Percentiles rank a stretch among this genome's conserved stretches.
Conservation (phyloP, 2,797 vertebrate genomes). For the Phrynocephalus vlangalii region DNA sequence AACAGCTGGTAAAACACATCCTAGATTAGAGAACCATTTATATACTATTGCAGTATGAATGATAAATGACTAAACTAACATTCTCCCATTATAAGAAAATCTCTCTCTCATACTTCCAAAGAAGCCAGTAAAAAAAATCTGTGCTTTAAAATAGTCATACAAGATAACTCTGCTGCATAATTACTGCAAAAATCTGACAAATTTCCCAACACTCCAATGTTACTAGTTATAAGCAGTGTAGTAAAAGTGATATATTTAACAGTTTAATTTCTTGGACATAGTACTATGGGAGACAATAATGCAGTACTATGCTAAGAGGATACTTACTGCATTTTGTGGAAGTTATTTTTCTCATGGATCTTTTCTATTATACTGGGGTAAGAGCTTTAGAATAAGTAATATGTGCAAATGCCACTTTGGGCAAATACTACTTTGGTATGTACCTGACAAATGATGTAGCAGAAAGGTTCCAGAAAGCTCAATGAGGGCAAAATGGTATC, state of each 20-base stretch:
- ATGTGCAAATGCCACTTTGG: neutral
- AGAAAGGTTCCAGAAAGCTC: neutral
- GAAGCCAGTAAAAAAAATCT: conserved; percentile 33
- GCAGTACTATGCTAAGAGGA: neutral
- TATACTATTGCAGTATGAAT: conserved; percentile 45
- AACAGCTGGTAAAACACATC: conserved; percentile 38
- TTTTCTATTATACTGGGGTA: neutral
- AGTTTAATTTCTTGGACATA: conserved; percentile 58
- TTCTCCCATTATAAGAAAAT: conserved; percentile 37
- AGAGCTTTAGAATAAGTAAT: neutral
- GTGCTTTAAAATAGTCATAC: conserved; percentile 34
- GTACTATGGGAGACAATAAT: conserved; percentile 45
- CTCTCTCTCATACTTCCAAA: neutral
- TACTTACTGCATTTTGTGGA: conserved; percentile 40
- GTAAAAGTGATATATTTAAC: conserved; percentile 57
- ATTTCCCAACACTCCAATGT: conserved; percentile 46
- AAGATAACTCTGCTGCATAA: conserved; percentile 9
- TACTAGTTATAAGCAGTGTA: conserved; percentile 44
- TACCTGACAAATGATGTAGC: neutral
- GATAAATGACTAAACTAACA: conserved; percentile 23
- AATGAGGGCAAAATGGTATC: neutral
- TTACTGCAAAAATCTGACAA: conserved; percentile 41
- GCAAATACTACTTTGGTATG: neutral
- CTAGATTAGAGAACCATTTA: conserved; percentile 31
- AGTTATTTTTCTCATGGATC: conserved; percentile 27